Base-by-base conservation (phyloP, 2,888 invertebrate species). In the Drosophila mimica region DNA sequence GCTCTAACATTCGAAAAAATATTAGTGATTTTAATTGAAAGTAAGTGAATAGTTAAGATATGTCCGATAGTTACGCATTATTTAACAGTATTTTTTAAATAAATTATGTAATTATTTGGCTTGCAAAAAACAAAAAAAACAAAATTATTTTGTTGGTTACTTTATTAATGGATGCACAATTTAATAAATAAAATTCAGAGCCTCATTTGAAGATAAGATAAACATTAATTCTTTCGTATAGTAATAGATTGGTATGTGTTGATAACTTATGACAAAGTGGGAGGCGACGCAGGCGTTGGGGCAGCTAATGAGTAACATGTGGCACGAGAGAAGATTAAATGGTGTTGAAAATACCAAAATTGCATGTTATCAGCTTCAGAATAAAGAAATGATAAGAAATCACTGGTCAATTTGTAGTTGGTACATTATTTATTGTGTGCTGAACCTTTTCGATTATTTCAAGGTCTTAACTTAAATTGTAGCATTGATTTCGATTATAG, bases 271-370 rank as follows among this genome's bases (percentile, higher is more conserved):
- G 70, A 43, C 62, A 61, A 64, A 72, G 68, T 67, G 79, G 20
- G 15, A 20, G 64, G 69, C 53, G 17, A 33, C 7, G 17, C 9
- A n/a, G 48, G 25, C 9, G 25, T n/a, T 38, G 38, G 20, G 13
- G 34, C 20, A 8, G 31, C 20, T 28, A 34, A 15, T 52, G 36
- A 60, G 53, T 65, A 76, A 81, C 77, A 77, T 76, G 83, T 53
- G 46, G 60, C 74, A 83, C 78, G 81, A 70, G 80, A 74, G 56
- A 11, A 20, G 65, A 58, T 57, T 33, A 64, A n/a, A 28, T 56
- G 15, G 25, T 54, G 43, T 62, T 46, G 51, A 51, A 71, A 77
- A 57, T 85, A 46, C 56, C 66, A 62, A 58, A 11, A 36, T 34
- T 66, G 36, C 28, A 28, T 52, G 36, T 51, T 62, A 68, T 76